Evolutionary conservation across 2,888 invertebrate genomes (phyloP).

Genomic region (Tridacna crocea): DNA sequence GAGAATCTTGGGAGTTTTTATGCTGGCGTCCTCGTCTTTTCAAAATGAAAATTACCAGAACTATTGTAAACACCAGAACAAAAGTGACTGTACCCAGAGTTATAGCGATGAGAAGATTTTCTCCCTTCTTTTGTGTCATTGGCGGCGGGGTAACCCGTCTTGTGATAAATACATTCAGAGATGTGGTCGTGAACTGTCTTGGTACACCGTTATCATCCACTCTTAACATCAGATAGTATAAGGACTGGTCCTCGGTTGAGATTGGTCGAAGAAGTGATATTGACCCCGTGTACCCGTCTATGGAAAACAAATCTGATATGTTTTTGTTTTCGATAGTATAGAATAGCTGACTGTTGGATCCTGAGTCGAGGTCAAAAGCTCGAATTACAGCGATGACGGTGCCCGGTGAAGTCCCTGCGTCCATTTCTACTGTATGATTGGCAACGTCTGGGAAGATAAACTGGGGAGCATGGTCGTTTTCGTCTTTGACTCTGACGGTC

Average conservation of each 20-base stretch:
- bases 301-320: conserved; percentile 54
- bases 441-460: conserved; percentile 73
- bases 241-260: conserved; percentile 46
- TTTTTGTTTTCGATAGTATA: conserved; percentile 59
- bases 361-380: conserved; percentile 65
- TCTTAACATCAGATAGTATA: conserved; percentile 56
- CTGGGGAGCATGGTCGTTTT: conserved; percentile 72
- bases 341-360: conserved; percentile 58
- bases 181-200: conserved; percentile 52
- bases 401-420: conserved; percentile 55
- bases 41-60: conserved; percentile 63
- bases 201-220: conserved; percentile 67
- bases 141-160: conserved; percentile 32
- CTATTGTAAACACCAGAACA: conserved; percentile 65
- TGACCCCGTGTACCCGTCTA: conserved; percentile 62
- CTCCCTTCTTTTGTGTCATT: conserved; percentile 44
- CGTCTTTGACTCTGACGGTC: conserved; percentile 66
- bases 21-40: conserved; percentile 46
- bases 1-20: conserved; percentile 32
- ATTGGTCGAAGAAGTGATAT: conserved; percentile 58
- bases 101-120: conserved; percentile 65
- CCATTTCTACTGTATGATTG: conserved; percentile 68
- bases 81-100: conserved; percentile 63
- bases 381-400: conserved; percentile 58
- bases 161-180: conserved; percentile 58